Percentiles rank a stretch among this genome's conserved stretches.
Evolutionary conservation across 2,888 invertebrate species (phyloP).

Genomic region (Meloe dianella): DNA sequence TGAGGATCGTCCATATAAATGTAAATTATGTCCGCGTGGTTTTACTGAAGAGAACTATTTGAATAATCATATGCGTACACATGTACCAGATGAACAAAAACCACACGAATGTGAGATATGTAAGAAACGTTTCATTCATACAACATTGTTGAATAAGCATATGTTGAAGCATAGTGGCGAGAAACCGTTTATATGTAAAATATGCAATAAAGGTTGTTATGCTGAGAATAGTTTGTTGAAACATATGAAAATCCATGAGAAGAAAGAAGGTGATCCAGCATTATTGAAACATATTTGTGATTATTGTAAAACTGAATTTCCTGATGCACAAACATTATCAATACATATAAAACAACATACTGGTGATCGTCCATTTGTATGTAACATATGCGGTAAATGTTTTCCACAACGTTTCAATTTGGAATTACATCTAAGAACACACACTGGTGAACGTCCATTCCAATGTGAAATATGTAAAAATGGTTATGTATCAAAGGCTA

Average conservation of each 20-base stretch:
- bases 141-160: slow-evolving; percentile 59
- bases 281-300: slow-evolving; percentile 59
- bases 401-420: slow-evolving; percentile 59
- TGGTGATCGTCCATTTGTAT: slow-evolving; percentile 58
- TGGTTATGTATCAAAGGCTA: slow-evolving; percentile 59
- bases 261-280: slow-evolving; percentile 59
- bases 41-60: slow-evolving; percentile 60
- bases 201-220: slow-evolving; percentile 57
- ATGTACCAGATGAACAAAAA: slow-evolving; percentile 57
- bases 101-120: slow-evolving; percentile 61
- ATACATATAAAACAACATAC: slow-evolving; percentile 60
- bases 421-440: slow-evolving; percentile 58
- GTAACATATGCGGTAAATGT: slow-evolving; percentile 59
- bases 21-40: slow-evolving; percentile 56
- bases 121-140: slow-evolving; percentile 60
- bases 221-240: slow-evolving; percentile 60
- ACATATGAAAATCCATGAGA: slow-evolving; percentile 60
- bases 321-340: slow-evolving; percentile 53
- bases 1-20: slow-evolving; percentile 58
- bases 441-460: slow-evolving; percentile 59
- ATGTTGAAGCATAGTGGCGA: slow-evolving; percentile 60
- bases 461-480: slow-evolving; percentile 59
- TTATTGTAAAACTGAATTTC: slow-evolving; percentile 59
- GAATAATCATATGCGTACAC: slow-evolving; percentile 59
- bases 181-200: slow-evolving; percentile 61